A percentile compares a stretch with the other conserved stretches of the same genome.
phyloP scores from a whole-genome alignment of 2,888 invertebrate species.

The Plagodis pulveraria region DNA sequence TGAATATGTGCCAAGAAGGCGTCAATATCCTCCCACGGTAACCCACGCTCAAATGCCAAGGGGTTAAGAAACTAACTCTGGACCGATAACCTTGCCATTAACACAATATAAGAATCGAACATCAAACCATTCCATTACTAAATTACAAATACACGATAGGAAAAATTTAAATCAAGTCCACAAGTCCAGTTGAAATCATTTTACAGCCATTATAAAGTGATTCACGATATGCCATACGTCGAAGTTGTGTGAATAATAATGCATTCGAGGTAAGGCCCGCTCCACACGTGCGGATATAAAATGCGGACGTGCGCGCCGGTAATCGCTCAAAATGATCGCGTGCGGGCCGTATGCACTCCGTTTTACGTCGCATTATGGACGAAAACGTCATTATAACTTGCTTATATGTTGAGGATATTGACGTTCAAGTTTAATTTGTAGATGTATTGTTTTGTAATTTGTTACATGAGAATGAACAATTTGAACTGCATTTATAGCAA shows the following conservation, averaged over 20 bases:
- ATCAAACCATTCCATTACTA: too few relatives aligned
- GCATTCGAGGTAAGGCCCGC: constrained; percentile 18
- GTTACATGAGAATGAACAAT: too few relatives aligned
- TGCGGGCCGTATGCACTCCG: constrained; percentile 28
- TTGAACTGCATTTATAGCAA: too few relatives aligned
- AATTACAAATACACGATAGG: too few relatives aligned
- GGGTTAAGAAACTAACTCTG: not conserved
- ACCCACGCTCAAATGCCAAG: too few relatives aligned
- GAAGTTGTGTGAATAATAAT: constrained; percentile 30
- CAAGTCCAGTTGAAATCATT: constrained; percentile 21
- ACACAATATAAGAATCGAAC: constrained; percentile 12
- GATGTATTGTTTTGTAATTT: too few relatives aligned
- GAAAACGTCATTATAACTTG: constrained; percentile 29
- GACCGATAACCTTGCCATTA: not conserved
- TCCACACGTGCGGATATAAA: constrained; percentile 30
- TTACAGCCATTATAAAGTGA: constrained; percentile 32
- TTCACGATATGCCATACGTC: constrained; percentile 31
- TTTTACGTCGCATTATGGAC: constrained; percentile 33
- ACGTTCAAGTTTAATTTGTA: constrained; percentile 6
- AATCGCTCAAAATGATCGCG: constrained; percentile 37
- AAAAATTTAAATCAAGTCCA: too few relatives aligned
- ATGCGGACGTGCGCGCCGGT: constrained; percentile 32
- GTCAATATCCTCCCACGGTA: too few relatives aligned
- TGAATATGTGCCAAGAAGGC: too few relatives aligned
- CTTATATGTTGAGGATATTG: constrained; percentile 21